Percentiles rank a stretch among this genome's conserved stretches.
phyloP scores from a whole-genome alignment of 2,113 vertebrate species.

The Hassar affinis region DNA sequence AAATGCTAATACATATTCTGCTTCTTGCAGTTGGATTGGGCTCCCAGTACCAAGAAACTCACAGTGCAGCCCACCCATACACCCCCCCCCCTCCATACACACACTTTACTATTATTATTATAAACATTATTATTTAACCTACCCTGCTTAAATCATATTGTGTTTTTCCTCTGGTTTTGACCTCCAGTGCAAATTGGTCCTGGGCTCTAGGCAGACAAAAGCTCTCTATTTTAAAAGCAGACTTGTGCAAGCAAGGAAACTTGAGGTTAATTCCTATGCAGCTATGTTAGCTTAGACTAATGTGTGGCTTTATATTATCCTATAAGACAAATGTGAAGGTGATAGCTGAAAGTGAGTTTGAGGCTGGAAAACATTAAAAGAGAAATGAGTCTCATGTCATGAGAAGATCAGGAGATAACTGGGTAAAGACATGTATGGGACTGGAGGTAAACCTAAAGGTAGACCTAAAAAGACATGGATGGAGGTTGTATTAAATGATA shows the following conservation, averaged over 20 bases:
- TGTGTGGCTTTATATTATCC: too few species aligned
- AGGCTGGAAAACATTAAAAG: too few species aligned
- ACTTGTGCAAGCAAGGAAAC: not conserved
- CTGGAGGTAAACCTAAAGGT: too few species aligned
- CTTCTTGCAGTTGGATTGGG: not conserved
- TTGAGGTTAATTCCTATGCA: too few species aligned
- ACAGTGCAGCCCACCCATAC: not conserved
- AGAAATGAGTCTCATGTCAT: too few species aligned
- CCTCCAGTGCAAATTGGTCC: not conserved
- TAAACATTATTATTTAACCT: not conserved
- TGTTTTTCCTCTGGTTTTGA: not conserved
- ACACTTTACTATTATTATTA: not conserved
- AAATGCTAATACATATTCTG: slow-evolving; percentile 13
- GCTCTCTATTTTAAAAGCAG: not conserved
- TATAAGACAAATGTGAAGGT: too few species aligned
- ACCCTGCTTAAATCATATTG: not conserved
- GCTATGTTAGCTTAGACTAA: too few species aligned
- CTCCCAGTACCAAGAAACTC: not conserved
- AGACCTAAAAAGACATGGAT: too few species aligned
- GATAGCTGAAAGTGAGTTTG: too few species aligned
- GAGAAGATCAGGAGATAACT: too few species aligned
- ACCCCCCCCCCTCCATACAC: not conserved
- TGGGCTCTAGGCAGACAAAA: not conserved
- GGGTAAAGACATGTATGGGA: too few species aligned
- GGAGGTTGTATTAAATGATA: too few species aligned